Base-by-base conservation (phyloP, 2,113 vertebrate genomes). In the Trochalopteron elliotii region DNA sequence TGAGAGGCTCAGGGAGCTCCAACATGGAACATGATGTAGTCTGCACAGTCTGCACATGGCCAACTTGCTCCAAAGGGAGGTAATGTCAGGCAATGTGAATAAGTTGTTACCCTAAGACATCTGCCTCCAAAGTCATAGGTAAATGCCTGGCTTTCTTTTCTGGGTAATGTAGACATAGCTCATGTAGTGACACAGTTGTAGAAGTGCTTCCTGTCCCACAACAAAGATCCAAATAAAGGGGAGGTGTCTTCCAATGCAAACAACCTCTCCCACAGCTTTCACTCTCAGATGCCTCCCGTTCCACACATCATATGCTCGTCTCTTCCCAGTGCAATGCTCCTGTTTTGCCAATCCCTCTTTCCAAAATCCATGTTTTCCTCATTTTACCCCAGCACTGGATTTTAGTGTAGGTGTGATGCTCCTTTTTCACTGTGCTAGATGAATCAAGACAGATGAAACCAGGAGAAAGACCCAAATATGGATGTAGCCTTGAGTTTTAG, bases 101-200 rank as follows among this genome's bases (percentile, higher is more conserved):
- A 57, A 7, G 8, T 30, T 67, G 5, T 80, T 72, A 65, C 6
- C 31, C 31, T 82, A 8, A 3, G 2, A 49, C 12, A 68, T 10
- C 24, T 49, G 28, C 30, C 25, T 83, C 80, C 28, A 56, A 90
- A 95, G 57, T 28, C 22, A 15, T 9, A 70, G 53, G 49, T 55
- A 8, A 60, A 8, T 20, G 8, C 2, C 56, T 47, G 17, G 7
- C 10, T 87, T 84, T 59, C 7, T 56, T 67, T 84, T 69, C 11
- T 8, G 28, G 65, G 12, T 44, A 63, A 63, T 14, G 50, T 10
- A 89, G 19, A 21, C 0, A 7, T 8, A 78, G 15, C 31, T 63
- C 3, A 0, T 2, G 0, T 23, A 76, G 18, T 25, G 1, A 8
- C 24, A 15, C 2, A 53, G 18, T 3, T 52, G 11, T 24, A 68